These are phyloP conservation scores for Nipponacmea schrenckii DNA, from an alignment of 2,888 invertebrate species.

Conservation along the genomic window DNA sequence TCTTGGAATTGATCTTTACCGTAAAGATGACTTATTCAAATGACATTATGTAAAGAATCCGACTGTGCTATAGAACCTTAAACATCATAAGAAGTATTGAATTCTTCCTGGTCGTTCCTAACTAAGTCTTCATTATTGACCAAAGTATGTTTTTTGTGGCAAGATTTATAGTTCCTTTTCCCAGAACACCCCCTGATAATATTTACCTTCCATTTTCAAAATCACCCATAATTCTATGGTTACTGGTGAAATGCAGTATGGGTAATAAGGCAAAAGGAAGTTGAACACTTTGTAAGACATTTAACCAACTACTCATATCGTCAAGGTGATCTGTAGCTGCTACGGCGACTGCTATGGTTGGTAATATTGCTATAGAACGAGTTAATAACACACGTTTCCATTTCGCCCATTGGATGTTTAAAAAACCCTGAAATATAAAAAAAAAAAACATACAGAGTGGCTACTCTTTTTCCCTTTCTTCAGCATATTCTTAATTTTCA, in stretches of 20 bases:
- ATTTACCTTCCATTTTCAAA: conserved; percentile 77
- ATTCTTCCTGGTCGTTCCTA: too few species aligned
- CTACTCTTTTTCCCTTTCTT: too few species aligned
- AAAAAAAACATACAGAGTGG: background rate
- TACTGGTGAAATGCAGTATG: conserved; percentile 85
- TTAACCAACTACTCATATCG: conserved; percentile 83
- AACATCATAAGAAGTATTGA: too few species aligned
- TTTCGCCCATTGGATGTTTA: conserved; percentile 84
- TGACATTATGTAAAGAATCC: too few species aligned
- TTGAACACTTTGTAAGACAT: conserved; percentile 86
- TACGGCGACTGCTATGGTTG: conserved; percentile 67
- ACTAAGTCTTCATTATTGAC: too few species aligned
- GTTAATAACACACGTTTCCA: conserved; percentile 90
- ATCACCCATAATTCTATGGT: conserved; percentile 82
- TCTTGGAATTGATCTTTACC: too few species aligned
- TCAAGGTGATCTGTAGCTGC: conserved; percentile 75
- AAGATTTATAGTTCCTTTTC: too few species aligned
- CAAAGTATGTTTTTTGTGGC: too few species aligned
- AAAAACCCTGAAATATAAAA: conserved; percentile 74
- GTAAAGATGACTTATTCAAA: too few species aligned
- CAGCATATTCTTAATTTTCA: too few species aligned
- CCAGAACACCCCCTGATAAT: too few species aligned
- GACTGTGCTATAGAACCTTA: too few species aligned
- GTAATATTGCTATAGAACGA: conserved; percentile 81
- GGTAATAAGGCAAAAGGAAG: conserved; percentile 88